Conservation (phyloP, 2,888 invertebrate genomes). For the Phalangium opilio region DNA sequence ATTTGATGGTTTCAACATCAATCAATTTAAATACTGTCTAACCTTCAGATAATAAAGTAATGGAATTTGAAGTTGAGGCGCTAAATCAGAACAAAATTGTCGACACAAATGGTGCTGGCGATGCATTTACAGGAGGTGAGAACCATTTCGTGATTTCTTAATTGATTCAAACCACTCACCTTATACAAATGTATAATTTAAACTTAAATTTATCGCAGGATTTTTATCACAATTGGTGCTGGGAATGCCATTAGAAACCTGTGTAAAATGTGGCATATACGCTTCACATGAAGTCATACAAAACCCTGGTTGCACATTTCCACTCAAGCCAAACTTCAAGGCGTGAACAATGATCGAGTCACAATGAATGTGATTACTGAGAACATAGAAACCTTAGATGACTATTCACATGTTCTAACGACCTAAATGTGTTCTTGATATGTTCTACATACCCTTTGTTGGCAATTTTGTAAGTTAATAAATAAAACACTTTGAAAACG, state of each 20-base stretch:
- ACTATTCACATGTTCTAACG: too few species aligned
- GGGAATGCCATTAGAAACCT: slow-evolving; percentile 50
- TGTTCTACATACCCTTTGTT: too few species aligned
- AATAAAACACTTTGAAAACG: too few species aligned
- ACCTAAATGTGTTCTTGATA: too few species aligned
- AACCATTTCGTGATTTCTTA: neutral
- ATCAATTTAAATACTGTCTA: too few species aligned
- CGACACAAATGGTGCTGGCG: slow-evolving; percentile 97
- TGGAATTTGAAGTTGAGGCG: slow-evolving; percentile 50
- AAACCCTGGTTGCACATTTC: slow-evolving; percentile 71
- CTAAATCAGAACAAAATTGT: slow-evolving; percentile 59
- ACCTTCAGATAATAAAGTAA: slow-evolving; percentile 32
- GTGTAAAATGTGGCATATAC: slow-evolving; percentile 74
- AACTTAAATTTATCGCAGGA: slow-evolving; percentile 36
- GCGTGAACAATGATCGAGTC: too few species aligned
- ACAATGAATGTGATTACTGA: too few species aligned
- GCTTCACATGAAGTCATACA: slow-evolving; percentile 76
- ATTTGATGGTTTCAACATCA: too few species aligned
- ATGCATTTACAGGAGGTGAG: slow-evolving; percentile 82
- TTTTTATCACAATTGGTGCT: slow-evolving; percentile 74
- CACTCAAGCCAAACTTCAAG: slow-evolving; percentile 17
- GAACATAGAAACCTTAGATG: too few species aligned
- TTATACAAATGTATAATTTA: neutral
- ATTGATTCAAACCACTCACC: too few species aligned
- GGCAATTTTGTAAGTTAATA: too few species aligned